phyloP scores from a whole-genome alignment of 2,113 vertebrate genomes.

The Riparia riparia region DNA sequence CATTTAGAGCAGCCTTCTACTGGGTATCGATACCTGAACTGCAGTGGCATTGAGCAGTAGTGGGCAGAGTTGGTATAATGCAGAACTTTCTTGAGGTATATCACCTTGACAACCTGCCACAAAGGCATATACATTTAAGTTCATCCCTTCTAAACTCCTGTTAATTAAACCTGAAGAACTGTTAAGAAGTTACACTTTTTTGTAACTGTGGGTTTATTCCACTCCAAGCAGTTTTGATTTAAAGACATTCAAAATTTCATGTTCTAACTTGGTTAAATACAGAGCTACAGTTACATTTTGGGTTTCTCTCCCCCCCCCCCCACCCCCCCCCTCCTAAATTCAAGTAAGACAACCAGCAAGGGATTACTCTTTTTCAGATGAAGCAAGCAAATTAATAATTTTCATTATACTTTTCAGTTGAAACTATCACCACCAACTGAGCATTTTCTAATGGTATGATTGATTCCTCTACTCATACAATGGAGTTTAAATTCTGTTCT shows the following conservation, averaged over 20 bases:
- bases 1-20: not conserved
- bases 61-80: not conserved
- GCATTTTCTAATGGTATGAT: not conserved
- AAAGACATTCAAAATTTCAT: not conserved
- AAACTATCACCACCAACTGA: not conserved
- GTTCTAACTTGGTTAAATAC: not conserved
- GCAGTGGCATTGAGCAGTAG: not conserved
- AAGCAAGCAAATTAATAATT: not conserved
- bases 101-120: not conserved
- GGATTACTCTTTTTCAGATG: not conserved
- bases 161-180: not conserved
- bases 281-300: not conserved
- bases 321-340: not conserved
- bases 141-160: not conserved
- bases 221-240: not conserved
- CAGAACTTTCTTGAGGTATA: not conserved
- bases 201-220: not conserved
- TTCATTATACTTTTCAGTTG: not conserved
- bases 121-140: not conserved
- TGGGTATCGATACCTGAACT: accelerated
- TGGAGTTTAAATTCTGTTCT: not conserved
- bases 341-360: not conserved
- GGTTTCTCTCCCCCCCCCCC: no score
- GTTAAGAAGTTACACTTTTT: not conserved
- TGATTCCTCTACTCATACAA: not conserved